A percentile compares a stretch with the other conserved stretches of the same genome.
These are phyloP conservation scores for Drosophila arawakana DNA, from an alignment of 1,140 invertebrate genomes.

Conservation along the genomic window DNA sequence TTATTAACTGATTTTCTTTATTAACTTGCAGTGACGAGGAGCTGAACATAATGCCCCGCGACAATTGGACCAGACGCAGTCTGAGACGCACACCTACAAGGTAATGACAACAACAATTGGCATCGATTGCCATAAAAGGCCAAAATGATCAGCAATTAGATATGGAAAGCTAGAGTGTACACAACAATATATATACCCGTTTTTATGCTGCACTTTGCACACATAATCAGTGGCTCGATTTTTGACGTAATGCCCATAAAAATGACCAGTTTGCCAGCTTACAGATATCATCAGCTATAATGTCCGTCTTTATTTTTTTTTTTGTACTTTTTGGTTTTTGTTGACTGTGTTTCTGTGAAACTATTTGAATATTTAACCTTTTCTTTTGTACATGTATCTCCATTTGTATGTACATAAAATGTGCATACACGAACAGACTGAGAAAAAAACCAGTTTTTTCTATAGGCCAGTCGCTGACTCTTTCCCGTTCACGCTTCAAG, in stretches of 20 bases:
- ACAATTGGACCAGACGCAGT: conserved; percentile 92
- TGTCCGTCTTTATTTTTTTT: conserved; percentile 2
- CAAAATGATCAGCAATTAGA: conserved; percentile 39
- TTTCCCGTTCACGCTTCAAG: background rate
- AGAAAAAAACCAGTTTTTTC: conserved; percentile 75
- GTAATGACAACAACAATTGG: conserved; percentile 84
- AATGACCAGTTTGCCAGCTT: conserved; percentile 41
- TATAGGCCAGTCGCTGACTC: conserved; percentile 54
- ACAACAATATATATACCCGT: background rate
- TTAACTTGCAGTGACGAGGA: conserved; percentile 75
- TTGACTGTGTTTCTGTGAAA: conserved; percentile 32
- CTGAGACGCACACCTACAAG: conserved; percentile 89
- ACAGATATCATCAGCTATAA: conserved; percentile 12
- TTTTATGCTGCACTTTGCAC: conserved; percentile 37
- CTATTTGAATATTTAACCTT: conserved; percentile 78
- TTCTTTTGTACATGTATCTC: conserved; percentile 45
- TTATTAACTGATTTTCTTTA: conserved; percentile 55
- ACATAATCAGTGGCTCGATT: conserved; percentile 26
- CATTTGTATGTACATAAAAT: conserved; percentile 46
- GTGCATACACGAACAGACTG: conserved; percentile 59
- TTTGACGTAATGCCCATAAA: conserved; percentile 53
- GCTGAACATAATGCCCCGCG: conserved; percentile 87
- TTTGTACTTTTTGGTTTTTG: conserved; percentile 13
- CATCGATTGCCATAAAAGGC: conserved; percentile 37
- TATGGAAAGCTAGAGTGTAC: conserved; percentile 29